Evolutionary conservation across 1,140 invertebrate species (phyloP).

Genomic region (Panagrolaimus sp.): DNA sequence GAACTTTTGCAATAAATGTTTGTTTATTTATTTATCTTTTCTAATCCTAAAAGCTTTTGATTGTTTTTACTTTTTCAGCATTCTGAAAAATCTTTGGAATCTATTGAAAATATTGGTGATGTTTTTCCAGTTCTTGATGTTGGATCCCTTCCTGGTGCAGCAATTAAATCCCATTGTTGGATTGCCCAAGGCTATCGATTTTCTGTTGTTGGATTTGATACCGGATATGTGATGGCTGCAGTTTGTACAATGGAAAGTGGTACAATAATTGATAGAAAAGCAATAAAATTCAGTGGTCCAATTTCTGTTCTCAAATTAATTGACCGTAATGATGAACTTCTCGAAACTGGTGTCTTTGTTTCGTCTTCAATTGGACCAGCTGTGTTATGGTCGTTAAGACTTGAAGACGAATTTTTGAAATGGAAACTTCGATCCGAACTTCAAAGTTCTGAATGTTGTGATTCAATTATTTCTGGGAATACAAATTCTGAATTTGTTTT

Average conservation of each 20-base stretch:
- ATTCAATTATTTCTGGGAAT: slow-evolving; percentile 32
- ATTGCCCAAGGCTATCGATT: slow-evolving; percentile 29
- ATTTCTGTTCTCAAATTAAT: slow-evolving; percentile 45
- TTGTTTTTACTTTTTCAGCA: slow-evolving; percentile 21
- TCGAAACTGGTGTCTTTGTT: slow-evolving; percentile 36
- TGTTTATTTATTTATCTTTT: neutral
- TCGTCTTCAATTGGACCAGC: slow-evolving; percentile 48
- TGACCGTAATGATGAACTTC: slow-evolving; percentile 29
- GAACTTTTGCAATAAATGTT: slow-evolving; percentile 29
- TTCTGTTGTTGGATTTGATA: slow-evolving; percentile 46
- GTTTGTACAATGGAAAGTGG: slow-evolving; percentile 24
- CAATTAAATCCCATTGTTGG: slow-evolving; percentile 34
- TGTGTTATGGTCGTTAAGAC: slow-evolving; percentile 34
- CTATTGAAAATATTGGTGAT: slow-evolving; percentile 33
- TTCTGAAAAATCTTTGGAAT: neutral
- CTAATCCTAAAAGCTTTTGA: neutral
- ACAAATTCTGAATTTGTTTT: slow-evolving; percentile 35
- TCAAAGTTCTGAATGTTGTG: slow-evolving; percentile 40
- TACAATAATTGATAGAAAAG: slow-evolving; percentile 33
- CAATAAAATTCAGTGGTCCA: slow-evolving; percentile 39
- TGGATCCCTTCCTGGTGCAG: slow-evolving; percentile 35
- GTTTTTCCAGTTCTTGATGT: slow-evolving; percentile 39
- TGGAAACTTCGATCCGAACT: slow-evolving; percentile 35
- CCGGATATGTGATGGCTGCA: slow-evolving; percentile 40
- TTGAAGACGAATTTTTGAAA: slow-evolving; percentile 23